Conservation (phyloP, 2,113 vertebrate genomes). For the Tenrec ecaudatus region DNA sequence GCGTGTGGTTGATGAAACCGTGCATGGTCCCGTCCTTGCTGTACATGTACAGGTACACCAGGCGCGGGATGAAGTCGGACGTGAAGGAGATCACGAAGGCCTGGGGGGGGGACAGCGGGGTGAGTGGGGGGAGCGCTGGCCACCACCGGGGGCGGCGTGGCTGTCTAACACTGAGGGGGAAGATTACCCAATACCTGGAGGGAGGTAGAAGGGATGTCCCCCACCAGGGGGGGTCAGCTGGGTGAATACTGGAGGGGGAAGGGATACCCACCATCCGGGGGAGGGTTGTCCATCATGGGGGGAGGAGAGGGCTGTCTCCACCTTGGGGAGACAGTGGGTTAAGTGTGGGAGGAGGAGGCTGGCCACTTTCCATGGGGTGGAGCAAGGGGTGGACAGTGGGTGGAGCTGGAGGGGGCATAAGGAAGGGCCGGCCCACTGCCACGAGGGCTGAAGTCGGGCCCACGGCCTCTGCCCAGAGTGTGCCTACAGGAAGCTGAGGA, state of each 20-base stretch:
- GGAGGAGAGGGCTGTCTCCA: no score
- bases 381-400: no score
- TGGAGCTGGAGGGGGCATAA: no score
- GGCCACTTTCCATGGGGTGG: not conserved
- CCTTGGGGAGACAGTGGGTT: no score
- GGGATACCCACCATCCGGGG: no score
- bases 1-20: slow-evolving; percentile 96
- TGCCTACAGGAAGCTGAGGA: not conserved
- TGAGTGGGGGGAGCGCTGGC: not conserved
- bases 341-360: no score
- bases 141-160: not conserved
- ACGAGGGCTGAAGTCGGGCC: not conserved
- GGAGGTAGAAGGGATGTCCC: no score
- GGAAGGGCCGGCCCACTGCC: not conserved
- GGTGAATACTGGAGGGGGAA: not conserved
- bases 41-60: slow-evolving; percentile 98
- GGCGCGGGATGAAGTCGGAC: slow-evolving; percentile 98
- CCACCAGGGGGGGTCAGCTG: no score
- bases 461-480: rapidly evolving
- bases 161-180: not conserved
- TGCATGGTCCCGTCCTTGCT: slow-evolving; percentile 95
- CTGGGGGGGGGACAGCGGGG: slow-evolving; percentile 85
- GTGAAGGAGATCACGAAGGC: slow-evolving; percentile 99
- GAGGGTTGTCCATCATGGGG: not conserved
- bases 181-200: no score